Base-by-base conservation (phyloP, 2,797 vertebrate genomes). In the Eulemur mongoz region DNA sequence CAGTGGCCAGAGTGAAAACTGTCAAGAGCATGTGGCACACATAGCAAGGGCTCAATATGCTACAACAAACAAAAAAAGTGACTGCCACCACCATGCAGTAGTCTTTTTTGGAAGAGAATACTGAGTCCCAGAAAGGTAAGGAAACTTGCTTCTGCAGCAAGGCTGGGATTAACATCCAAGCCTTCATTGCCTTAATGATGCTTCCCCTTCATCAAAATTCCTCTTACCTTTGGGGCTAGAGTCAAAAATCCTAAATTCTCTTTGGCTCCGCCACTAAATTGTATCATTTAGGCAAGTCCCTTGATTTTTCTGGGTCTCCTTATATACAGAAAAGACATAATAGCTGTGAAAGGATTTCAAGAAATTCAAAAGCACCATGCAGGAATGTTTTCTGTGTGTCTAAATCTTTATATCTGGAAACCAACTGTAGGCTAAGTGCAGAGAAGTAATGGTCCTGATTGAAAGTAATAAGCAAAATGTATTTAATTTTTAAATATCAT, bases 231-330 rank as follows among this genome's bases (percentile, higher is more conserved):
- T 87, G n/a, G 30, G 48, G 25, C 23, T 70, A 45, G 27, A 84
- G n/a, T 84, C 45, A 96, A 80, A 80, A 89, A 81, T 18, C 59
- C 22, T 72, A 75, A 38, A 45, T 65, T 87, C 45, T 72, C 30
- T 75, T 52, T 80, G 80, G 17, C 25, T 90, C 30, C 92, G 57
- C 43, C 75, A 63, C 45, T 93, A 63, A 85, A 63, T 67, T 35
- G 11, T 79, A 35, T 80, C 23, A 50, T 82, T 90, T 96, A 69
- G 63, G n/a, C 20, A 86, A 95, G 10, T 76, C n/a, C 22, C 23
- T 94, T 90, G 73, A 78, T 83, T 94, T 96, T 48, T 88, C 76
- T 90, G 65, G 7, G n/a, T 86, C 30, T 91, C 75, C 40, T 94
- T 80, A 54, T 25, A 70, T 25, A 69, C 18, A 80, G 84, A 84